Base-by-base conservation (phyloP, 2,888 invertebrate genomes). In the Sussaba pulchella region DNA sequence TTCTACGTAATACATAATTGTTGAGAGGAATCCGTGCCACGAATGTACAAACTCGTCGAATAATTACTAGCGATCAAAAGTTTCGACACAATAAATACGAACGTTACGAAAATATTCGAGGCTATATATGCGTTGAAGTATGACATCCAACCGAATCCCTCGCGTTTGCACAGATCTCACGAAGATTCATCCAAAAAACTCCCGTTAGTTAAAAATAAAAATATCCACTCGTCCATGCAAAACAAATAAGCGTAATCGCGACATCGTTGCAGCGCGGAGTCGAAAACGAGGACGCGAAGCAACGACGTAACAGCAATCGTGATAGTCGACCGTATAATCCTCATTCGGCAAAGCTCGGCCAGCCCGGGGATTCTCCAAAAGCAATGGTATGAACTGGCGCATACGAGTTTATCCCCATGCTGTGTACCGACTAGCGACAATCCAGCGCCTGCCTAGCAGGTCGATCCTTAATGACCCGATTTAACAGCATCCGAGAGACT, bases 291-390 rank as follows among this genome's bases (percentile, higher is more conserved):
- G 14, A 31, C 3, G 1, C 26, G 1, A 8, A 31, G 14, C 26
- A 24, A 14, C n/a, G 9, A 24, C 9, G 5, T n/a, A 26, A 31
- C 12, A 24, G 10, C 19, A 47, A 39, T n/a, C 17, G 24, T 24
- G 2, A 14, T 31, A 69, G 59, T 19, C 26, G 26, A 59, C 31
- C 31, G 4, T 5, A n/a, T 31, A 59, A 59, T 45, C 36, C 36
- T n/a, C 12, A 31, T 43, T 47, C 17, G 39, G 47, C 39, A 67
- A 47, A 74, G 8, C 59, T 67, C 39, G 43, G 26, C 59, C 6
- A 59, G 57, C 66, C 3, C 57, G 14, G 26, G 19, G 54, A 19
- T 73, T 71, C 21, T 36, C 66, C 24, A 19, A 26, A 75, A 67
- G 26, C 26, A 2, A 21, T 45, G 54, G 12, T n/a, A 31, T 59